Evolutionary conservation across 2,797 vertebrate genomes (phyloP).

Genomic region (Acrocephalus scirpaceus): DNA sequence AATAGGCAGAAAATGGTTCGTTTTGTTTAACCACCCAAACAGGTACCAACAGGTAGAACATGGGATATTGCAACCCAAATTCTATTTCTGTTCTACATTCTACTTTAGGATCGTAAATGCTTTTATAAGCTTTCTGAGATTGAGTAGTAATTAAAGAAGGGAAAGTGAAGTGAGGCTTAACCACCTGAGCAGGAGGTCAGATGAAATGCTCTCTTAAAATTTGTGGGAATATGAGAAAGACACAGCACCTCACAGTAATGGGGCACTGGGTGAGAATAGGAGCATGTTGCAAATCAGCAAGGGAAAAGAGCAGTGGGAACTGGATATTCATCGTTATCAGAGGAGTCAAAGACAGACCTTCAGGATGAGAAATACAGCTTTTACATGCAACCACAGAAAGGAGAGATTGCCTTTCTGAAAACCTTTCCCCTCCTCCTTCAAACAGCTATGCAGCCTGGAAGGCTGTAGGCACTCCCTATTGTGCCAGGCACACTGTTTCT

Average conservation of each 20-base stretch:
- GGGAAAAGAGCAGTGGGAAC: not conserved
- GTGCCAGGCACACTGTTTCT: not conserved
- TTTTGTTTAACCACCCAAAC: not conserved
- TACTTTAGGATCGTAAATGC: not conserved
- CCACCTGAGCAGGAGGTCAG: not conserved
- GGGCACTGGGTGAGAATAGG: not conserved
- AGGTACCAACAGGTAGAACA: not conserved
- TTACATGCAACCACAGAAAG: not conserved
- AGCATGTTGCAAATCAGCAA: fast-evolving
- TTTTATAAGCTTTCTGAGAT: not conserved
- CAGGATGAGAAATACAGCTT: not conserved
- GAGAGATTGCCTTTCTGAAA: not conserved
- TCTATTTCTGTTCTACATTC: not conserved
- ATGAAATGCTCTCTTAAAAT: not conserved
- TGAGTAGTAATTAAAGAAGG: not conserved
- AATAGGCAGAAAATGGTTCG: not conserved
- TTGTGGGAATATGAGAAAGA: not conserved
- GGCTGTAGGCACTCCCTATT: not conserved
- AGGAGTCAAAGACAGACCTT: not conserved
- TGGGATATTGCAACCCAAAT: not conserved
- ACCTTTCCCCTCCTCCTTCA: not conserved
- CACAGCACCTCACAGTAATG: not conserved
- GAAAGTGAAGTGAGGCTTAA: not conserved
- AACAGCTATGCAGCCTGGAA: not conserved
- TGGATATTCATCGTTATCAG: not conserved